Base-by-base conservation (phyloP, 2,797 vertebrate species). In the Aeoliscus strigatus region DNA sequence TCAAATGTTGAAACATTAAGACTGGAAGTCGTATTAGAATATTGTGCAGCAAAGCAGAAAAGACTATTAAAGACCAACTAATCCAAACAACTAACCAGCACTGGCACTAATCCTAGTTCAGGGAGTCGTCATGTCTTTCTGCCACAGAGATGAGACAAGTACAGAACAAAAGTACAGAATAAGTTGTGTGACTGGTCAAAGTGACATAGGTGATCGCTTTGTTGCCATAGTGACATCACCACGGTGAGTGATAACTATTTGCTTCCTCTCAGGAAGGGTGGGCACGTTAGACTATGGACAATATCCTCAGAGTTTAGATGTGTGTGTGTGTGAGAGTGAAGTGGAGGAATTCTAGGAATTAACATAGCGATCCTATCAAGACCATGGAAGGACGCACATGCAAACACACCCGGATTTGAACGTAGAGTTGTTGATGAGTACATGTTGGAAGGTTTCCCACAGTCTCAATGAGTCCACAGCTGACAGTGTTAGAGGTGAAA, bases 251-350 rank as follows among this genome's bases (percentile, higher is more conserved):
- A 64, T 48, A 50, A 32, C 27, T 21, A 21, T 12, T 27, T 25
- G 29, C 46, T 84, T 78, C 74, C 77, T 68, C 27, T 55, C 72
- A 78, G 73, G 73, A 84, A 79, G 72, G 75, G 72, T 43, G 75
- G 64, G 50, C 27, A 51, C 45, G 46, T 46, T 24, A 27, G 37
- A 43, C 12, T 9, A n/a, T n/a, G n/a, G n/a, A n/a, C n/a, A n/a
- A n/a, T n/a, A n/a, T n/a, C 9, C 13, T 24, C n/a, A 16, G 31
- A 17, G 14, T 31, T 14, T 27, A 27, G 39, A 31, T 27, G 31
- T 49, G 50, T 32, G 43, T 32, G 8, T 18, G 26, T n/a, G 15
- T 25, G 40, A n/a, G n/a, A n/a, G 39, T 51, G 23, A 12, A 42
- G 42, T 36, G 34, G 9, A 50, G 70, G 62, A 73, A 75, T 81